Evolutionary conservation across 2,113 vertebrate genomes (phyloP).

Genomic region (Paracanthobrama guichenoti): DNA sequence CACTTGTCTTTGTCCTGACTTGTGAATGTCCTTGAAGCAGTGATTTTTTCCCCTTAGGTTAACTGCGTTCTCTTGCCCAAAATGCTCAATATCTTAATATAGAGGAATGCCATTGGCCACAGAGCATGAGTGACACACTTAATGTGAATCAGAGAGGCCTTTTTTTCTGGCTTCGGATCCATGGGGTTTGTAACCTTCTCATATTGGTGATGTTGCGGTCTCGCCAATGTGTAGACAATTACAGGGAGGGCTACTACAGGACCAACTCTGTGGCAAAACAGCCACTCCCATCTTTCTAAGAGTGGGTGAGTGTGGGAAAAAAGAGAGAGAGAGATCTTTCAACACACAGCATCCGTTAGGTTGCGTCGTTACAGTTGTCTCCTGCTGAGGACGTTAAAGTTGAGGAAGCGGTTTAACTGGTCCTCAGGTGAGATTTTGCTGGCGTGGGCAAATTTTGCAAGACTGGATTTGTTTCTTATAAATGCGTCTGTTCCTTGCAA

Average conservation of each 20-base stretch:
- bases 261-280: constrained; percentile 67
- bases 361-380: constrained; percentile 64
- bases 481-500: constrained; percentile 22
- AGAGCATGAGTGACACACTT: constrained; percentile 47
- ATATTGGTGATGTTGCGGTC: constrained; percentile 73
- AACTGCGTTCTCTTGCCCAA: neutral
- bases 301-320: neutral
- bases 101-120: neutral
- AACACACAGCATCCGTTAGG: constrained; percentile 59
- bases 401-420: constrained; percentile 46
- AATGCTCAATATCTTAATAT: constrained; percentile 13
- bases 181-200: constrained; percentile 63
- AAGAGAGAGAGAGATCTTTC: constrained; percentile 1
- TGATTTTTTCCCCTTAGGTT: neutral
- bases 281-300: constrained; percentile 64
- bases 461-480: constrained; percentile 40
- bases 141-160: constrained; percentile 11
- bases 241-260: constrained; percentile 66
- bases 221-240: constrained; percentile 73
- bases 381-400: constrained; percentile 50
- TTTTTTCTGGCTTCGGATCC: constrained; percentile 36
- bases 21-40: neutral
- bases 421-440: constrained; percentile 44
- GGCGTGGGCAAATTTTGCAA: constrained; percentile 50
- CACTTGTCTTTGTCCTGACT: neutral